Evolutionary conservation across 2,113 vertebrate genomes (phyloP).

Genomic region (Accipiter virgatus): DNA sequence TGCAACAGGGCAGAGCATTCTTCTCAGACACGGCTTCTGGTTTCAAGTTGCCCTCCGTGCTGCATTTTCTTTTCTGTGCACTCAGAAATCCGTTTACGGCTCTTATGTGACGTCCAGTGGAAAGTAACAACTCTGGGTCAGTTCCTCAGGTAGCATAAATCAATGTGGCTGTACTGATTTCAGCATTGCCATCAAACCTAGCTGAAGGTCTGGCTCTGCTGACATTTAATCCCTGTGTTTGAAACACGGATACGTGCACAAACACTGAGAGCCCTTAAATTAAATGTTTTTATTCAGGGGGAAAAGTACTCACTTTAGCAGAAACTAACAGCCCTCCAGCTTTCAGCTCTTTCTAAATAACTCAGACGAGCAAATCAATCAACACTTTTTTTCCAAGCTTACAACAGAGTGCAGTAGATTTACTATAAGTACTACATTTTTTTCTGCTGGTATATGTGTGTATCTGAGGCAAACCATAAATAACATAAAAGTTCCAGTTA

Average conservation of each 20-base stretch:
- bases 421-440: background rate
- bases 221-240: background rate
- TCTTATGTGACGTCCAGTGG: background rate
- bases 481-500: constrained; percentile 33
- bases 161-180: background rate
- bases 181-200: background rate
- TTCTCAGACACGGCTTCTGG: background rate
- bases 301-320: constrained; percentile 27
- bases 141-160: constrained; percentile 3
- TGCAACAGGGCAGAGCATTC: background rate
- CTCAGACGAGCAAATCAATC: constrained; percentile 39
- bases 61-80: background rate
- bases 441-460: background rate
- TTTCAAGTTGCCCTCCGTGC: background rate
- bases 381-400: background rate
- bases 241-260: background rate
- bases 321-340: constrained; percentile 13
- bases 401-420: constrained; percentile 32
- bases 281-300: constrained; percentile 34
- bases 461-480: constrained; percentile 55
- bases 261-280: background rate
- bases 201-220: background rate
- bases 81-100: background rate
- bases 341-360: constrained; percentile 43
- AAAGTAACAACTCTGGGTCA: constrained; percentile 13